A percentile compares a stretch with the other conserved stretches of the same genome.
These are phyloP conservation scores for Nibea coibor DNA, from an alignment of 2,113 vertebrate species.

Conservation along the genomic window DNA sequence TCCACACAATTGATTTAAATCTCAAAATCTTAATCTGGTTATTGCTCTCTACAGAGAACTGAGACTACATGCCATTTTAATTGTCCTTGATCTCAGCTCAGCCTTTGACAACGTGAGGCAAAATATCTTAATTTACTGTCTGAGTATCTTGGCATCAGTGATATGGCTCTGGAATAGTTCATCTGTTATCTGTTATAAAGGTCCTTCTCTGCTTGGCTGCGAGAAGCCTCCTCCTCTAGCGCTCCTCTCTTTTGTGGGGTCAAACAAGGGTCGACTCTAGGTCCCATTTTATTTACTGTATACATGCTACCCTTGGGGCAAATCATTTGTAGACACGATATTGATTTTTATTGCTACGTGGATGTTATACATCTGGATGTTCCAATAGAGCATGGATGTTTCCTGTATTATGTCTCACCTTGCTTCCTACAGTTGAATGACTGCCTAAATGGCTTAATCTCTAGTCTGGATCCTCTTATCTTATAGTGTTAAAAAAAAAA, in stretches of 20 bases:
- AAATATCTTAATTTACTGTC: neutral
- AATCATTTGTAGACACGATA: neutral
- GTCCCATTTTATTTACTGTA: neutral
- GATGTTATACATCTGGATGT: neutral
- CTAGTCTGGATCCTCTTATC: neutral
- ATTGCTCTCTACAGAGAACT: neutral
- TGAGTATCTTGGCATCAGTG: neutral
- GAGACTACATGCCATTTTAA: neutral
- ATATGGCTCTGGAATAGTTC: neutral
- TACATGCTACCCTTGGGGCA: no score
- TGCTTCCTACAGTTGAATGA: neutral
- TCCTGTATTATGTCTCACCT: neutral
- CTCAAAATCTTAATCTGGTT: neutral
- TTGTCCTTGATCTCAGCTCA: neutral
- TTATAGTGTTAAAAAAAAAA: neutral
- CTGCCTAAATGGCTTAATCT: neutral
- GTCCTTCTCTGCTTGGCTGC: no score
- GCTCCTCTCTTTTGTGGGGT: neutral
- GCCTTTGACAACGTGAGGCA: neutral
- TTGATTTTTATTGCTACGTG: neutral
- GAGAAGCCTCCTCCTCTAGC: neutral
- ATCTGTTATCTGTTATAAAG: neutral
- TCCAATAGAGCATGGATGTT: neutral
- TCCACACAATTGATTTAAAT: neutral
- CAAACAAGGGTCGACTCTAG: neutral